Evolutionary conservation across 2,113 vertebrate species (phyloP), one percentile per base, ranked within the genome.

Genomic region (Tragelaphus buxtoni): DNA sequence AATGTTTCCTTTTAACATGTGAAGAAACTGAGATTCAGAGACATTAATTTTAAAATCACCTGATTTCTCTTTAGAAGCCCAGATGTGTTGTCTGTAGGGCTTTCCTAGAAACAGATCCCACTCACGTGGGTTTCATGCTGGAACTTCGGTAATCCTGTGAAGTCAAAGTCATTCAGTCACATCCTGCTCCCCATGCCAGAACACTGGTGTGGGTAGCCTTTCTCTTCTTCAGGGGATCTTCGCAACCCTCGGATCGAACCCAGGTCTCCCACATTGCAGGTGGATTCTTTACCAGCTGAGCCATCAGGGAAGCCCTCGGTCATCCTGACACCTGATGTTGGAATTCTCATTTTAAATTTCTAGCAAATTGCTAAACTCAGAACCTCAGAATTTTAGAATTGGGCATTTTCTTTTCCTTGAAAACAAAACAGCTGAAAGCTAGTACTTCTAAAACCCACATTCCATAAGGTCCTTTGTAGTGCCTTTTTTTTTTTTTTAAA

Each of bases 341-440:
- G 22, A 87, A 39, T 95, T 1, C 10, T 86, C 3, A 9, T 82
- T 87, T 89, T 69, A 87, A 96, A 55, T 77, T 90, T 94, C 24
- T 45, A 55, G 60, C 20, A 88, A 47, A 74, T 84, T 91, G 76
- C 53, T 84, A 65, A 74, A 88, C 8, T 89, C 20, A 56, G 1
- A 82, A 58, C 60, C n/a, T 92, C 56, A 61, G 20, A 82, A 80
- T 88, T 88, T 92, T 72, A 74, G 45, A 88, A 92, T 76, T 20
- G 32, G 80, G 56, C 39, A 3, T 85, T 10, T 77, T 92, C 22
- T 91, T 89, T 88, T 69, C 76, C 22, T 88, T 84, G 69, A 35
- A 92, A 92, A 89, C 11, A 89, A 90, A 96, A 80, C 69, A 76
- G 39, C 47, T 56, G 77, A 91, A 87, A 94, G 16, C 91, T 93